Evolutionary conservation across 2,797 vertebrate genomes (phyloP).

Genomic region (Poecile montanus): DNA sequence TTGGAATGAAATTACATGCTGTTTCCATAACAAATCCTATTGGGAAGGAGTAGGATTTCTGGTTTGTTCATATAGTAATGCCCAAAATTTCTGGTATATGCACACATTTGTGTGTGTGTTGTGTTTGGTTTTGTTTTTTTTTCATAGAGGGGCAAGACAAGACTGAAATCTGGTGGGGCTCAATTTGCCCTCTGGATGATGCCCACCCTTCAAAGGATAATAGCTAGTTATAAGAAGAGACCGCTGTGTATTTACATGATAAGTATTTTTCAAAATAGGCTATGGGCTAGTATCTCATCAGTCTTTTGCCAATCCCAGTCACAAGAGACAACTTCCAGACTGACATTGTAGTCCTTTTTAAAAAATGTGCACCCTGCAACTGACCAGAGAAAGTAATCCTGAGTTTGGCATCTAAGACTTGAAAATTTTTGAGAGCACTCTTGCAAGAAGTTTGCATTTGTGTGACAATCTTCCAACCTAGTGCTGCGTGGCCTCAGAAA

Average conservation of each 20-base stretch:
- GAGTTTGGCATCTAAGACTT: background rate
- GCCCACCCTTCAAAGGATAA: background rate
- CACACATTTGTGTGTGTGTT: background rate
- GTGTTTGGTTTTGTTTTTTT: background rate
- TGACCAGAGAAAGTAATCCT: background rate
- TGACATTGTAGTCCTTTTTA: background rate
- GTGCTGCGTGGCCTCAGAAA: background rate
- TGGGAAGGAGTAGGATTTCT: constrained; percentile 50
- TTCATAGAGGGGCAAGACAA: background rate
- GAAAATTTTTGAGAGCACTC: background rate
- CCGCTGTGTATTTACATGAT: background rate
- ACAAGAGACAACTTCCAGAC: background rate
- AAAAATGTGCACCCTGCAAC: background rate
- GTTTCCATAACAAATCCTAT: constrained; percentile 66
- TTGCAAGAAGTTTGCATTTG: background rate
- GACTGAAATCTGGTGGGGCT: background rate
- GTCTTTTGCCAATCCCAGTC: background rate
- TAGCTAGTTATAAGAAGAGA: background rate
- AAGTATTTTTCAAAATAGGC: background rate
- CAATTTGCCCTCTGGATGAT: background rate
- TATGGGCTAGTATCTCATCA: background rate
- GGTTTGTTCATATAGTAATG: constrained; percentile 35
- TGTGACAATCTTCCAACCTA: background rate
- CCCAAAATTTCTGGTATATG: background rate
- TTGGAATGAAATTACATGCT: constrained; percentile 35